Conservation (phyloP, 2,113 vertebrate genomes). For the Oryzias melastigma region DNA sequence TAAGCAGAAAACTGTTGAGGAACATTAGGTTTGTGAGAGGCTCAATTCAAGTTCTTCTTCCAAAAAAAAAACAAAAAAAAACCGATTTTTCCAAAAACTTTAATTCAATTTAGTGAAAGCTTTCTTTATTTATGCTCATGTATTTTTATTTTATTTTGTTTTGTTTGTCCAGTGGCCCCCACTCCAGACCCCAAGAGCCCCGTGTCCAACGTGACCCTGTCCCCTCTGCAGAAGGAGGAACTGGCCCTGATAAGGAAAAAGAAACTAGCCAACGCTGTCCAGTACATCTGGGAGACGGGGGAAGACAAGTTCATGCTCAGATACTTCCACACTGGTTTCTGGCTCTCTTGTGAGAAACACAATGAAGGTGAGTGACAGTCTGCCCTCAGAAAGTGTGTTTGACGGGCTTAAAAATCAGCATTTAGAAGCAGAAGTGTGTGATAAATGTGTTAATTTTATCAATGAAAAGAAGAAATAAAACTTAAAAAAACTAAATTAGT, state of each 20-base stretch:
- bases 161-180: constrained; percentile 57
- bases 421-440: too few relatives aligned
- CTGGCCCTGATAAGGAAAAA: constrained; percentile 52
- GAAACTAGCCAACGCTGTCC: constrained; percentile 77
- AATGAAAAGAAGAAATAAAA: too few relatives aligned
- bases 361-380: constrained; percentile 67
- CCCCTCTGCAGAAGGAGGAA: constrained; percentile 69
- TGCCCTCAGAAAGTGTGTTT: too few relatives aligned
- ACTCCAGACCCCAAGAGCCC: constrained; percentile 60
- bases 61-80: too few relatives aligned
- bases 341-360: constrained; percentile 84
- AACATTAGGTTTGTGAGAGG: not conserved
- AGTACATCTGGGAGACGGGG: constrained; percentile 85
- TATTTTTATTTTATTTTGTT: not conserved
- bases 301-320: constrained; percentile 84
- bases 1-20: not conserved
- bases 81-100: too few relatives aligned
- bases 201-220: constrained; percentile 55
- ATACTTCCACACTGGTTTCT: constrained; percentile 86
- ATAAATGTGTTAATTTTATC: too few relatives aligned
- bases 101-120: too few relatives aligned
- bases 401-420: too few relatives aligned
- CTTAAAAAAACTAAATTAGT: too few relatives aligned
- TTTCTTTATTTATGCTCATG: too few relatives aligned
- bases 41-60: not conserved